Percentiles rank a stretch among this genome's conserved stretches.
These are phyloP conservation scores for Drosophila meridiana DNA, from an alignment of 2,888 invertebrate species.

Conservation along the genomic window DNA sequence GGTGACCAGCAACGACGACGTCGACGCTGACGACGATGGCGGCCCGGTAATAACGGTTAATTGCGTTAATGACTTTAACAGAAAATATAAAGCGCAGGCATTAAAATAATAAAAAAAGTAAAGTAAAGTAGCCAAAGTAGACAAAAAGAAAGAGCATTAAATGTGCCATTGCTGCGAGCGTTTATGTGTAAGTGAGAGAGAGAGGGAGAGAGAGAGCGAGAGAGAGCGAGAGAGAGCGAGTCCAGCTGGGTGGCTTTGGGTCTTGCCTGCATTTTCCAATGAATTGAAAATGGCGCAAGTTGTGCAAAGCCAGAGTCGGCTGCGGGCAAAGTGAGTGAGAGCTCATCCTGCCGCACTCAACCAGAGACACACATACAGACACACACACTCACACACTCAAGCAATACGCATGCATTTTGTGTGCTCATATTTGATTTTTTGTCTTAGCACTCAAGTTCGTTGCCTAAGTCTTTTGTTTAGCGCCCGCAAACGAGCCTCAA, in stretches of 20 bases:
- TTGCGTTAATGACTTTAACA: constrained; percentile 82
- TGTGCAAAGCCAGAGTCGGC: constrained; percentile 35
- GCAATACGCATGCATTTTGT: constrained; percentile 31
- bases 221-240: constrained; percentile 17
- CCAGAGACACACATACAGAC: constrained; percentile 4
- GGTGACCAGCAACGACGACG: constrained; percentile 70
- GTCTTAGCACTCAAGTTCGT: constrained; percentile 53
- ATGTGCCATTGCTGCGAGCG: constrained; percentile 32
- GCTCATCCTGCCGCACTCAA: constrained; percentile 13
- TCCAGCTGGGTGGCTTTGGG: constrained; percentile 14
- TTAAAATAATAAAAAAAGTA: constrained; percentile 51
- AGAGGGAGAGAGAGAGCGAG: constrained; percentile 15
- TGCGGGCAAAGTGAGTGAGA: constrained; percentile 4
- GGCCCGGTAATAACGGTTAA: constrained; percentile 81
- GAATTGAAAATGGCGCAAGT: constrained; percentile 59
- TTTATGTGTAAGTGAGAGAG: constrained; percentile 15
- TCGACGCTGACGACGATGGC: constrained; percentile 49
- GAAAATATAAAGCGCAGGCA: constrained; percentile 78
- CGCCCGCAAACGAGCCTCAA: constrained; percentile 27
- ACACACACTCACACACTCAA: background rate
- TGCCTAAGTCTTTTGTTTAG: constrained; percentile 66
- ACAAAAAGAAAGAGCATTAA: constrained; percentile 51
- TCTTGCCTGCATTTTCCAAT: constrained; percentile 46
- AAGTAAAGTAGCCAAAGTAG: constrained; percentile 31
- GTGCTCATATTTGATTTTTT: constrained; percentile 15